Conservation (phyloP, 2,888 invertebrate species). For the Polietes domitor region DNA sequence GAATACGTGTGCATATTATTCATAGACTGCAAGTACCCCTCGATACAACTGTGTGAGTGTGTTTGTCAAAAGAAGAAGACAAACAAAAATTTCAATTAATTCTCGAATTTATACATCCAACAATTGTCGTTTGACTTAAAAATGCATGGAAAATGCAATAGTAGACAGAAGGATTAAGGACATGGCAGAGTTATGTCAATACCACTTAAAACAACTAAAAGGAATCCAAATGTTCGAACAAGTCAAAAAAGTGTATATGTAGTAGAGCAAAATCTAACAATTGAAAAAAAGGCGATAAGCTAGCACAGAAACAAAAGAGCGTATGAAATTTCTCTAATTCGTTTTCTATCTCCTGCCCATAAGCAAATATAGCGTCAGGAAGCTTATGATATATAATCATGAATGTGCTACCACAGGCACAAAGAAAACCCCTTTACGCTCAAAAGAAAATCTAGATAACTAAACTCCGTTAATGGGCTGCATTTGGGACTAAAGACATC, state of each 20-base stretch:
- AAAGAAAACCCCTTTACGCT: no score
- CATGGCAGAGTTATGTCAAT: constrained; percentile 14
- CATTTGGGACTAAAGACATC: no score
- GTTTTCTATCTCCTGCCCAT: neutral
- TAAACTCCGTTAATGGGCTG: no score
- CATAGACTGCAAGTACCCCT: neutral
- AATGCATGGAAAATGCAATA: constrained; percentile 20
- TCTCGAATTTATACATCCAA: neutral
- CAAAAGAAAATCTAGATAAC: no score
- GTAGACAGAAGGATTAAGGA: neutral
- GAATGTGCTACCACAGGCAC: constrained; percentile 12
- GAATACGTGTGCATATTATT: neutral
- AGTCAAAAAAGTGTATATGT: constrained; percentile 20
- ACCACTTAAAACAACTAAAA: constrained; percentile 22
- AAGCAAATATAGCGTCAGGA: constrained; percentile 1
- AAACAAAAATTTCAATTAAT: constrained; percentile 27
- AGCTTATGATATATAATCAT: constrained; percentile 10
- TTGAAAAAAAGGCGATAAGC: constrained; percentile 25
- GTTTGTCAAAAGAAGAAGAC: neutral
- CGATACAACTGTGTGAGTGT: no score
- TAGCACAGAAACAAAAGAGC: neutral
- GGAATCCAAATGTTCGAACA: constrained; percentile 3
- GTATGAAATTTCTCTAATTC: neutral
- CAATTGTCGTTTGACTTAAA: constrained; percentile 13
- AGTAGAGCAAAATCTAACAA: constrained; percentile 1